Evolutionary conservation across 2,797 vertebrate genomes (phyloP).

Genomic region (Anolis apletophallus): DNA sequence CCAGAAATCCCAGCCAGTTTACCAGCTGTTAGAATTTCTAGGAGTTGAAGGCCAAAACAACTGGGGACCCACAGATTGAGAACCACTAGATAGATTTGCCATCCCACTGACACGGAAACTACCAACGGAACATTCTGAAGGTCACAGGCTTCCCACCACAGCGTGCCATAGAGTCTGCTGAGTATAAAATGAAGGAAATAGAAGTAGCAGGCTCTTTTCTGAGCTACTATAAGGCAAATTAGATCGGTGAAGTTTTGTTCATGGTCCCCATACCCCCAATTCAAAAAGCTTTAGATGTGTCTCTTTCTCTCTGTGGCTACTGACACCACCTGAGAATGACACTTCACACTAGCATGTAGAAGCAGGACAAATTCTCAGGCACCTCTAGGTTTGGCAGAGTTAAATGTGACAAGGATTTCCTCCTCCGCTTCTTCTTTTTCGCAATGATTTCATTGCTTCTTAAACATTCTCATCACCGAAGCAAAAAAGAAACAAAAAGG

Average conservation of each 20-base stretch:
- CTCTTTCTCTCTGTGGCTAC: not conserved
- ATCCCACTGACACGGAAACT: too few relatives aligned
- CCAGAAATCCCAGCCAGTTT: too few relatives aligned
- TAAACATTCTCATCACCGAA: slow-evolving; percentile 1
- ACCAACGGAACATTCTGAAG: not conserved
- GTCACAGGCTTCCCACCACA: not conserved
- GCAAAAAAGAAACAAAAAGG: not conserved
- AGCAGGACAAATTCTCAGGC: slow-evolving; percentile 2
- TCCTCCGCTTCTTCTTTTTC: not conserved
- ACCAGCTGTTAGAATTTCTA: too few relatives aligned
- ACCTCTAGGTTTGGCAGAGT: not conserved
- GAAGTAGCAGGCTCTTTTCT: not conserved
- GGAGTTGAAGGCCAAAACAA: too few relatives aligned
- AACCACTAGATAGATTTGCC: too few relatives aligned
- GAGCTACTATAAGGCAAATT: not conserved
- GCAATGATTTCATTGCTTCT: not conserved
- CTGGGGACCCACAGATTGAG: too few relatives aligned
- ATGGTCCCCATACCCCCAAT: too few relatives aligned
- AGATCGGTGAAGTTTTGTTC: not conserved
- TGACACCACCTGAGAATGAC: not conserved
- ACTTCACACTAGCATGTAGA: not conserved
- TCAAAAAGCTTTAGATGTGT: too few relatives aligned
- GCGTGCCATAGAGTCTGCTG: not conserved
- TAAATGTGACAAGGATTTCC: not conserved
- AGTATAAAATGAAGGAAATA: not conserved